These are phyloP conservation scores for Acipenser ruthenus DNA, from an alignment of 2,797 vertebrate genomes.

Conservation along the genomic window DNA sequence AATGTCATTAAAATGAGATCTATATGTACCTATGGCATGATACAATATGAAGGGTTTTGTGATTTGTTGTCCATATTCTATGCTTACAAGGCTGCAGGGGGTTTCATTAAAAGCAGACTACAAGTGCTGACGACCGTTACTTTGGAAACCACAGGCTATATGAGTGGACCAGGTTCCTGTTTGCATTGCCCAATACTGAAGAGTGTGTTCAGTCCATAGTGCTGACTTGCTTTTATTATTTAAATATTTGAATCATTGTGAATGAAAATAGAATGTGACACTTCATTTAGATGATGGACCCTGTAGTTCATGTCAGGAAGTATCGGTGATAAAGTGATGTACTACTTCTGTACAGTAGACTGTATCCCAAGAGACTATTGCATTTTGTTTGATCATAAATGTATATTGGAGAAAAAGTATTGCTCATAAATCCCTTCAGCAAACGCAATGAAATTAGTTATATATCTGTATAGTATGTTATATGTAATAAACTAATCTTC, in stretches of 20 bases:
- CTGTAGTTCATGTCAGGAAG: neutral
- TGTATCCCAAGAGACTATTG: too few relatives aligned
- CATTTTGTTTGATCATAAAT: neutral
- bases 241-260: neutral
- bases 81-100: slow-evolving; percentile 24
- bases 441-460: slow-evolving; percentile 1
- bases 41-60: slow-evolving; percentile 10
- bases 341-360: neutral
- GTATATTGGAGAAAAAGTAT: neutral
- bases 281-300: neutral
- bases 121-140: slow-evolving; percentile 21
- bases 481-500: neutral
- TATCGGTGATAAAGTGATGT: neutral
- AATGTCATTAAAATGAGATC: too few relatives aligned
- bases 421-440: neutral
- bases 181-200: slow-evolving; percentile 11
- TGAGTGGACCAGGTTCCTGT: slow-evolving; percentile 17
- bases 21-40: too few relatives aligned
- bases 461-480: slow-evolving; percentile 11
- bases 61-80: slow-evolving; percentile 9
- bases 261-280: neutral
- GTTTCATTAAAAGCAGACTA: slow-evolving; percentile 25
- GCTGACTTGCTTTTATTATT: neutral
- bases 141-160: slow-evolving; percentile 21
- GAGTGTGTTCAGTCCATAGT: neutral